Evolutionary conservation across 1,140 invertebrate genomes (phyloP).

Genomic region (Stegodyphus mimosarum): DNA sequence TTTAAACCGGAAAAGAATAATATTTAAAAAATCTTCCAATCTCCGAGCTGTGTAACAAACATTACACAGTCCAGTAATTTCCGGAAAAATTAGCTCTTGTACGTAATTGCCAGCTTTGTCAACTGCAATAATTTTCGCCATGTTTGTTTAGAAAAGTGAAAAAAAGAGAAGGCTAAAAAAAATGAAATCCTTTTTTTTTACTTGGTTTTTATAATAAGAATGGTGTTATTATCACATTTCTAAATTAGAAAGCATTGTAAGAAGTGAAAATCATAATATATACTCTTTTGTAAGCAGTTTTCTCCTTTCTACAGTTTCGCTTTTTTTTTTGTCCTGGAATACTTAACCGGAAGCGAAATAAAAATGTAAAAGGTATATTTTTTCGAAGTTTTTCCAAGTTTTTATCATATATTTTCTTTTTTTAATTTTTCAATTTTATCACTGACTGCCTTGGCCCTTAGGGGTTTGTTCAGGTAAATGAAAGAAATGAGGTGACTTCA

Average conservation of each 20-base stretch:
- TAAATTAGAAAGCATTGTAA: conserved; percentile 23
- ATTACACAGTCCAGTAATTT: conserved; percentile 40
- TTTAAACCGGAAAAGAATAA: conserved; percentile 5
- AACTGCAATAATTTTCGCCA: conserved; percentile 47
- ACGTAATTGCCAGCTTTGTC: conserved; percentile 47
- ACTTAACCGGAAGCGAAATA: neutral
- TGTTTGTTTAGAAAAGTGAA: conserved; percentile 34
- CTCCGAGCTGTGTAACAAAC: conserved; percentile 10
- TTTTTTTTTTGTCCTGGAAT: neutral
- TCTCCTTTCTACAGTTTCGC: neutral
- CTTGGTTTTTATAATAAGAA: conserved; percentile 29
- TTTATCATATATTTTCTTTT: neutral
- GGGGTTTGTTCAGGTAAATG: conserved; percentile 16
- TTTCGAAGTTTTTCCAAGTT: neutral
- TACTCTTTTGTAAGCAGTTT: neutral
- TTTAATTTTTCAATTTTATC: neutral
- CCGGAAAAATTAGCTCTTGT: conserved; percentile 42
- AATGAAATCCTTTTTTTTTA: neutral
- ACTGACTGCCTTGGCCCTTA: neutral
- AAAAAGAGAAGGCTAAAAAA: conserved; percentile 21
- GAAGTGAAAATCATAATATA: conserved; percentile 5
- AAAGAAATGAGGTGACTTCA: conserved; percentile 1
- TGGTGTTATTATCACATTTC: conserved; percentile 27
- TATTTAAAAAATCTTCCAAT: neutral
- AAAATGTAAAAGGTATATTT: neutral